Conservation (phyloP, 2,113 vertebrate species). For the Apaloderma vittatum region DNA sequence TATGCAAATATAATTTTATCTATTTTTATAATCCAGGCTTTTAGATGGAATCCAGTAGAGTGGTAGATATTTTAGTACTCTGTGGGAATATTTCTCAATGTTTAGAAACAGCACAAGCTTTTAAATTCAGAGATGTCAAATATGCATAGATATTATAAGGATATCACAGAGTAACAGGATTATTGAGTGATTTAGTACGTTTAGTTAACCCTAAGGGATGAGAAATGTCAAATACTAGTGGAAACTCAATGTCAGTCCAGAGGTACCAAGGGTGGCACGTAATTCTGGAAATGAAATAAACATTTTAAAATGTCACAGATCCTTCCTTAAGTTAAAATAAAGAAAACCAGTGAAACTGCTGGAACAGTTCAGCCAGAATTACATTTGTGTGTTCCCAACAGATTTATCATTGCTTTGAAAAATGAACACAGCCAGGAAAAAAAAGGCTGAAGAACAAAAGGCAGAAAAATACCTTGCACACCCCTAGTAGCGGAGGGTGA, state of each 20-base stretch:
- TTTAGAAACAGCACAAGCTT: background rate
- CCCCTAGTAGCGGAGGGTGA: background rate
- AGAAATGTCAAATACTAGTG: background rate
- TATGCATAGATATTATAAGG: background rate
- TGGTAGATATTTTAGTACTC: background rate
- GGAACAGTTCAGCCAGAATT: background rate
- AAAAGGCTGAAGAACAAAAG: background rate
- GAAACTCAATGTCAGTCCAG: background rate
- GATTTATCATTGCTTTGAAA: background rate
- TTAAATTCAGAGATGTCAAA: background rate
- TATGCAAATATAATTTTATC: background rate
- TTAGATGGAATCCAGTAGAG: background rate
- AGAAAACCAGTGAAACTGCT: background rate
- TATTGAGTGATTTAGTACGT: background rate
- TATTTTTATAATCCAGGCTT: background rate
- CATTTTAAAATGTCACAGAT: background rate
- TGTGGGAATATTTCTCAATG: background rate
- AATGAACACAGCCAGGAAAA: background rate
- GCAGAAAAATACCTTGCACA: background rate
- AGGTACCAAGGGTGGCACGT: background rate
- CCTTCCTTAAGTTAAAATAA: background rate
- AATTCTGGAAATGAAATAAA: background rate
- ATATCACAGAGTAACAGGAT: background rate
- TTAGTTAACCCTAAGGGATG: background rate
- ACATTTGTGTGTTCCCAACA: background rate